Conservation (phyloP, 2,888 invertebrate species). For the Aproaerema taeniolella region DNA sequence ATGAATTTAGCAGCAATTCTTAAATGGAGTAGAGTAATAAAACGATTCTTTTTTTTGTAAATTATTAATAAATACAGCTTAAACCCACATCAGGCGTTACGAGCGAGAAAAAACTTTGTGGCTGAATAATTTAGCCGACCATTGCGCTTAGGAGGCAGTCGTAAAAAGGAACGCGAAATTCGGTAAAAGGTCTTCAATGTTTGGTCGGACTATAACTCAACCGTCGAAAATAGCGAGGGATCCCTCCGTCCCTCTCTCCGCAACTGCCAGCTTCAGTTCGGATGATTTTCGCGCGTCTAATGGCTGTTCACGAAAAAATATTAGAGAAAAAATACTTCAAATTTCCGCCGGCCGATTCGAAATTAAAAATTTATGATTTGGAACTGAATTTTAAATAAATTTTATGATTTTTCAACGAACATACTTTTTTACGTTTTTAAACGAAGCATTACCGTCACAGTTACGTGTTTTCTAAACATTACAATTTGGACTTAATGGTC, state of each 20-base stretch:
- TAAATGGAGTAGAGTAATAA: conserved; percentile 11
- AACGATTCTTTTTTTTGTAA: conserved; percentile 28
- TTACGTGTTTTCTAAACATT: too few relatives aligned
- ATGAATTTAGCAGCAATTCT: neutral
- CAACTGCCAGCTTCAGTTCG: conserved; percentile 45
- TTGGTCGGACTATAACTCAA: conserved; percentile 72
- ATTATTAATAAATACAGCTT: conserved; percentile 45
- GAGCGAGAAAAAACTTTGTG: conserved; percentile 37
- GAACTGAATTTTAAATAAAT: neutral
- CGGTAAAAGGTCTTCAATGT: conserved; percentile 72
- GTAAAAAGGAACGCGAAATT: conserved; percentile 70
- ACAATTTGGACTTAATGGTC: too few relatives aligned
- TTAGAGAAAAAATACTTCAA: conserved; percentile 16
- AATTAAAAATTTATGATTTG: conserved; percentile 32
- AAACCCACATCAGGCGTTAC: conserved; percentile 40
- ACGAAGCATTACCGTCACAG: too few relatives aligned
- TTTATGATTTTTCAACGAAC: neutral
- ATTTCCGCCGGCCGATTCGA: conserved; percentile 28
- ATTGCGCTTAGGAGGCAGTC: conserved; percentile 58
- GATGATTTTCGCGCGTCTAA: conserved; percentile 61
- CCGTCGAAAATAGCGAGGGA: conserved; percentile 69
- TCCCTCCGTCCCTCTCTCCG: conserved; percentile 26
- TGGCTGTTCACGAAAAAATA: conserved; percentile 56
- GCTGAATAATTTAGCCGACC: conserved; percentile 67
- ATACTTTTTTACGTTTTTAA: neutral